Base-by-base conservation (phyloP, 2,797 vertebrate species). In the Mastacembelus armatus region DNA sequence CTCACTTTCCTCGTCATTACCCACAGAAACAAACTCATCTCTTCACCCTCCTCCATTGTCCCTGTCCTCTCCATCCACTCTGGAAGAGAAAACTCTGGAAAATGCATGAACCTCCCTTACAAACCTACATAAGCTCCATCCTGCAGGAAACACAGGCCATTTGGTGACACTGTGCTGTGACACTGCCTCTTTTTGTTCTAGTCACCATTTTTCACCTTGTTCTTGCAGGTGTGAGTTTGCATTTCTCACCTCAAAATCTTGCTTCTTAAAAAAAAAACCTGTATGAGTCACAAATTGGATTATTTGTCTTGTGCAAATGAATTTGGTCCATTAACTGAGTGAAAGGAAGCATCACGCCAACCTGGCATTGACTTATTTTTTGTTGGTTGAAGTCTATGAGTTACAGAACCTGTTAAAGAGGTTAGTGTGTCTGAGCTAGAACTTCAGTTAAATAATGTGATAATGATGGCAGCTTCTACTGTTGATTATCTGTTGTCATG, bases 41-140 rank as follows among this genome's bases (percentile, higher is more conserved):
- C 44, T 48, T 1, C 24, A 21, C 21, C 39, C 3, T 33, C 12
- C n/a, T 32, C 15, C 33, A 19, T 52, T 55, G 48, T 69, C 36
- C 35, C 5, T 4, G 0, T 33, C 27, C 5, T 45, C 54, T 11
- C 5, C 24, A 9, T 35, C 42, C 38, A 75, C 15, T 52, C 16
- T 33, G 27, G 38, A 27, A 29, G 24, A 39, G 48, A 43, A 63
- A 60, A 22, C 10, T 16, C 35, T 49, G 10, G 10, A 38, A 4
- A 40, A 10, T 55, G 69, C 77, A 77, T 78, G 66, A 45, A 54
- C 32, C 69, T 29, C 33, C n/a, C 4, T 44, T 14, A 56, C 0
- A 43, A 52, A 38, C 51, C 10, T 59, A 30, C 52, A 36, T 3
- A 19, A 2, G 22, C 7, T 39, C 12, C 36, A 8, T 49, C 64